These are phyloP conservation scores for Gadopsis marmoratus DNA, from an alignment of 2,797 vertebrate genomes.

Conservation along the genomic window DNA sequence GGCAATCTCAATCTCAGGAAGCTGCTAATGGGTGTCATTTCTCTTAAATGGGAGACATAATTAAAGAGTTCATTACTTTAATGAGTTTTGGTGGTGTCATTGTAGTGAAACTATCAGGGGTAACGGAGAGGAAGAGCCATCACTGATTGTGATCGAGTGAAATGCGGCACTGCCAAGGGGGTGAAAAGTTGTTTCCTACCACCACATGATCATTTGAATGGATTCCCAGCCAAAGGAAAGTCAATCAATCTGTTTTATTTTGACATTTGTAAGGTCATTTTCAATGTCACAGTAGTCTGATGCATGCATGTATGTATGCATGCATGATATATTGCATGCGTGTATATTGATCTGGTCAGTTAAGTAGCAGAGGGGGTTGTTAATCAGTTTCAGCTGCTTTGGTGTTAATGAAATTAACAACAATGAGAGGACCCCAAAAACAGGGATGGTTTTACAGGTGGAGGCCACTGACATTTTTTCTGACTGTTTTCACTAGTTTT, in stretches of 20 bases:
- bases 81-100: slow-evolving; percentile 84
- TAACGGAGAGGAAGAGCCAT: slow-evolving; percentile 66
- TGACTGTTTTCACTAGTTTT: too few relatives aligned
- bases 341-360: too few relatives aligned
- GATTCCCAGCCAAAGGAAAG: background rate
- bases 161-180: slow-evolving; percentile 51
- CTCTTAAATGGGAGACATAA: slow-evolving; percentile 86
- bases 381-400: too few relatives aligned
- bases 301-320: background rate
- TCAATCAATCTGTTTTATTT: background rate
- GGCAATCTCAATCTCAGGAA: slow-evolving; percentile 78
- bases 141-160: slow-evolving; percentile 70
- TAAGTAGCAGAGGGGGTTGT: too few relatives aligned
- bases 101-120: slow-evolving; percentile 80
- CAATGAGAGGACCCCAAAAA: too few relatives aligned
- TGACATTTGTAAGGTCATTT: background rate
- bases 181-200: slow-evolving; percentile 25
- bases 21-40: slow-evolving; percentile 85
- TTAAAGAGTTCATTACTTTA: slow-evolving; percentile 89
- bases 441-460: too few relatives aligned
- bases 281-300: slow-evolving; percentile 8
- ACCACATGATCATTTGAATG: slow-evolving; percentile 4
- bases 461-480: too few relatives aligned
- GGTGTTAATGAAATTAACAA: too few relatives aligned
- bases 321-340: too few relatives aligned